A percentile compares a stretch with the other conserved stretches of the same genome.
These are phyloP conservation scores for Slavum lentiscoides DNA, from an alignment of 2,888 invertebrate genomes.

Conservation along the genomic window DNA sequence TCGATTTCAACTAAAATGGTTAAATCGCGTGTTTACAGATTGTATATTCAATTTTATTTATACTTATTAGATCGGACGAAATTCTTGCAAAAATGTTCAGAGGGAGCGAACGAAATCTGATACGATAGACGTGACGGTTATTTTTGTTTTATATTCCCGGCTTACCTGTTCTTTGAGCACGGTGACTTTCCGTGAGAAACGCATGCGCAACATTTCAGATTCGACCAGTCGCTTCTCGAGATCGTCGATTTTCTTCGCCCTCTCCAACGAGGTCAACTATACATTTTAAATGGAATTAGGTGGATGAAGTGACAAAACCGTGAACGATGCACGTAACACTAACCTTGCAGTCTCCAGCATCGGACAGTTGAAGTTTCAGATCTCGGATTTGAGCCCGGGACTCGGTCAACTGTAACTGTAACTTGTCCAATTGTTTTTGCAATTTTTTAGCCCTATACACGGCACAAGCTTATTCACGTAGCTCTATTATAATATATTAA, in stretches of 20 bases:
- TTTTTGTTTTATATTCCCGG: neutral
- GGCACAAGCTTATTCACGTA: neutral
- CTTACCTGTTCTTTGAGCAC: constrained; percentile 71
- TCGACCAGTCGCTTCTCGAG: constrained; percentile 79
- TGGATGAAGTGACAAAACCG: neutral
- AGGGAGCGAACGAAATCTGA: neutral
- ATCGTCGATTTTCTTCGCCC: constrained; percentile 82
- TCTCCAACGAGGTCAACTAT: constrained; percentile 80
- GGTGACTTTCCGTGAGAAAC: constrained; percentile 73
- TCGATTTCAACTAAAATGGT: constrained; percentile 63
- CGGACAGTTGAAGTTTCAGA: constrained; percentile 80
- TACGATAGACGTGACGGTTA: neutral
- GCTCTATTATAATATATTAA: too few relatives aligned
- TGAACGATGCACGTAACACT: neutral
- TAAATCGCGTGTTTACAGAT: neutral
- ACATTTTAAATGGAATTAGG: neutral
- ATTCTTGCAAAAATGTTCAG: neutral
- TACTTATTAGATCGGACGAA: neutral
- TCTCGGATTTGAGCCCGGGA: constrained; percentile 81
- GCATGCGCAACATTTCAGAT: constrained; percentile 75
- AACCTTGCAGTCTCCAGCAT: constrained; percentile 85
- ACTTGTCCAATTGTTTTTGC: constrained; percentile 79
- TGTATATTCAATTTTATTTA: too few relatives aligned
- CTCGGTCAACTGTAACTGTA: constrained; percentile 78
- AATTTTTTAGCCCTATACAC: constrained; percentile 71